Conservation (phyloP, 2,113 vertebrate genomes). For the Anguilla rostrata region DNA sequence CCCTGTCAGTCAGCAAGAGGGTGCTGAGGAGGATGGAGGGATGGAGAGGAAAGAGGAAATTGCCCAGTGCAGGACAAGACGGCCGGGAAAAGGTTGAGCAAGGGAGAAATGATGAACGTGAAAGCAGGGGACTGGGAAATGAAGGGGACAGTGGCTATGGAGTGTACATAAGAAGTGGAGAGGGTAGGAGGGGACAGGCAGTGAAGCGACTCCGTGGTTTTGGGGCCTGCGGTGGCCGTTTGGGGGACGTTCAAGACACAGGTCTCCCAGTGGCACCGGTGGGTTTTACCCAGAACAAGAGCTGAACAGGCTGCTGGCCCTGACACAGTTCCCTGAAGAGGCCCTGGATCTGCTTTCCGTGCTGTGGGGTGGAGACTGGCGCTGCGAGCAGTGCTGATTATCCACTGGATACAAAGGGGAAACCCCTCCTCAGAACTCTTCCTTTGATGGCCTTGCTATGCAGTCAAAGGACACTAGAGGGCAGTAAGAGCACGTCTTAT, state of each 20-base stretch:
- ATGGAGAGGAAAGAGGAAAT: no score
- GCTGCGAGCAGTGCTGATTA: conserved; percentile 77
- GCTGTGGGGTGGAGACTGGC: conserved; percentile 78
- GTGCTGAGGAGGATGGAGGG: no score
- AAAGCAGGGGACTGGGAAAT: conserved; percentile 3
- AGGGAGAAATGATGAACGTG: not conserved
- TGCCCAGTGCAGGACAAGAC: not conserved
- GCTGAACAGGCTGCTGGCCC: conserved; percentile 80
- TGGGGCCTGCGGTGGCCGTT: conserved; percentile 43
- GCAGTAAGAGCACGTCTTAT: not conserved
- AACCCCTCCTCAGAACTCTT: not conserved
- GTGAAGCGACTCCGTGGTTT: no score
- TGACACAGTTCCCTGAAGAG: conserved; percentile 83
- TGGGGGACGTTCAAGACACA: conserved; percentile 49
- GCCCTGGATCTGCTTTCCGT: conserved; percentile 88
- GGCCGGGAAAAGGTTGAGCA: no score
- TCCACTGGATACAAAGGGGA: not conserved
- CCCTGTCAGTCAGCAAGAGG: no score
- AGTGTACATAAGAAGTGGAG: not conserved
- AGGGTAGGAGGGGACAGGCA: not conserved
- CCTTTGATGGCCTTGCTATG: not conserved
- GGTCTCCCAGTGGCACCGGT: conserved; percentile 60
- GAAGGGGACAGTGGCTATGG: not conserved
- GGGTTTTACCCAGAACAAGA: conserved; percentile 73
- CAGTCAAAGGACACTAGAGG: conserved; percentile 2